Percentiles rank a stretch among this genome's conserved stretches.
phyloP scores from a whole-genome alignment of 2,797 vertebrate species.

The Psittacula echo region DNA sequence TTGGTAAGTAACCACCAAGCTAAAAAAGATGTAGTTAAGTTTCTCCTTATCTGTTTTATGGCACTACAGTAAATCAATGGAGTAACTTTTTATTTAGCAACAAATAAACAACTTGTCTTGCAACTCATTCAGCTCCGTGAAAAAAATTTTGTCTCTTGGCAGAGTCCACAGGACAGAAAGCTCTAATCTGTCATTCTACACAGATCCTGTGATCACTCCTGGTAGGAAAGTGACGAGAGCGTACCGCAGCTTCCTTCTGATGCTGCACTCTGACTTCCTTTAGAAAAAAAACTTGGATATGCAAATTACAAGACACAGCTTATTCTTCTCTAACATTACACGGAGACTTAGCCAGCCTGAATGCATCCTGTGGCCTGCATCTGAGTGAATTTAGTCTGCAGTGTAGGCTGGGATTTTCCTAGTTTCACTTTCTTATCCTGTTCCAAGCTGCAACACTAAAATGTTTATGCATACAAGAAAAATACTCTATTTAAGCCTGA shows the following conservation, averaged over 20 bases:
- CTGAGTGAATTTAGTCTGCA: neutral
- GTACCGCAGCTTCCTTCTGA: neutral
- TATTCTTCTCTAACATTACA: neutral
- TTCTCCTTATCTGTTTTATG: neutral
- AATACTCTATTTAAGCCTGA: neutral
- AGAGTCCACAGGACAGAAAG: neutral
- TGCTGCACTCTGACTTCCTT: neutral
- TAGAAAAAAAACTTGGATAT: conserved; percentile 3
- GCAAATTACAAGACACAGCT: neutral
- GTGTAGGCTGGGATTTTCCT: fast-evolving
- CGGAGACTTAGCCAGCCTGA: neutral
- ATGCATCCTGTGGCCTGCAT: neutral
- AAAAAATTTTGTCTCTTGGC: neutral
- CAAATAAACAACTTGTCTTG: neutral
- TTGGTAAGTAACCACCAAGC: neutral
- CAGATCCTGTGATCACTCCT: neutral
- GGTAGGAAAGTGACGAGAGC: neutral
- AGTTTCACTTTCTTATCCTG: neutral
- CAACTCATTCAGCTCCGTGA: neutral
- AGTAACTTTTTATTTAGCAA: neutral
- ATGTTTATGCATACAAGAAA: neutral
- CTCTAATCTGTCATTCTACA: neutral
- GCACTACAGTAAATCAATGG: neutral
- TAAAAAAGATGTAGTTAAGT: neutral
- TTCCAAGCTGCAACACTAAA: neutral